Conservation (phyloP, 92 coral and sea anemone species). For the Zoanthus gigantus region DNA sequence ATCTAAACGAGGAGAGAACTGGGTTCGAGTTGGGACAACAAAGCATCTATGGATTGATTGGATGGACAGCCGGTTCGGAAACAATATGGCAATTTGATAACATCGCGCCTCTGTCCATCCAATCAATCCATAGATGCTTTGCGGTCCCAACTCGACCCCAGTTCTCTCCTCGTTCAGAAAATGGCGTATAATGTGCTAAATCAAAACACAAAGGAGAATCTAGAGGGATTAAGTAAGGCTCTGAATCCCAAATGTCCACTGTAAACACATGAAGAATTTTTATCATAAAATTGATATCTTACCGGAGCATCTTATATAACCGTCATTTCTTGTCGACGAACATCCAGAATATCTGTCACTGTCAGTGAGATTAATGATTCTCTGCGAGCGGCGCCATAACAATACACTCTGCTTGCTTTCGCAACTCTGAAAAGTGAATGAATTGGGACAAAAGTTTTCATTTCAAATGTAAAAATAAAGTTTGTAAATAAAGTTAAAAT, state of each 20-base stretch:
- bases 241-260: neutral
- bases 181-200: no score
- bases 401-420: slow-evolving; percentile 14
- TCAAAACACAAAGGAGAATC: neutral
- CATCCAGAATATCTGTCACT: slow-evolving; percentile 14
- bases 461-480: neutral
- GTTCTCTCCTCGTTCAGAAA: no score
- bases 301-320: slow-evolving; percentile 3
- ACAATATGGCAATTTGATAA: no score
- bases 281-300: neutral
- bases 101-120: no score
- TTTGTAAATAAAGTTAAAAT: neutral
- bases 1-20: no score
- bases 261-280: neutral
- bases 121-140: no score
- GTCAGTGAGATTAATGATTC: slow-evolving; percentile 31
- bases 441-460: neutral
- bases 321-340: neutral
- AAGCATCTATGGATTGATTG: no score
- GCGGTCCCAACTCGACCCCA: no score
- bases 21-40: no score
- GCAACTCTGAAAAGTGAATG: neutral
- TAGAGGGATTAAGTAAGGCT: neutral
- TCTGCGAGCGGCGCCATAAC: neutral
- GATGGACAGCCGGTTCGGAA: no score